Evolutionary conservation across 2,113 vertebrate species (phyloP), one percentile per base, ranked within the genome.

Genomic region (Mus spicilegus): DNA sequence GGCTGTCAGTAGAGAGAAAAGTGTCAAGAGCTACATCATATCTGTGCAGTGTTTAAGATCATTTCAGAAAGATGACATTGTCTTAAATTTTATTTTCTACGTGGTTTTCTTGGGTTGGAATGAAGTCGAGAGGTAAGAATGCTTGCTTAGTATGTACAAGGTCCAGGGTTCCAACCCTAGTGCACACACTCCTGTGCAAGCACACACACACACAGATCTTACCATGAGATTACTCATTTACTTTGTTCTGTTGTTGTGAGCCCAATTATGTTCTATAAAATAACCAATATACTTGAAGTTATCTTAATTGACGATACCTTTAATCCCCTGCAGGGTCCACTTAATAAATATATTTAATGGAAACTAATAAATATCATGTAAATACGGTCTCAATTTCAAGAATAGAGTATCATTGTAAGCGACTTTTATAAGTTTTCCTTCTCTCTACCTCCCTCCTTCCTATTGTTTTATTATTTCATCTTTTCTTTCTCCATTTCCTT

Each of bases 241-340:
- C 65, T 85, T 90, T 84, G 78, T 92, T 90, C 90, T 77, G 72
- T 92, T 84, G 82, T 94, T 90, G 86, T 73, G 72, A 90, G 67
- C 13, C n/a, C 61, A 19, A 10, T 22, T 73, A 51, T 56, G 28
- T 93, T 85, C 75, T 87, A 36, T 39, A 88, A 96, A 93, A 91
- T 67, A 86, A 9, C 58, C 14, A 84, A 28, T 77, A 81, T 39
- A 67, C 58, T 36, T 63, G n/a, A 72, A 94, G 39, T 94, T 81
- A 81, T 46, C 56, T 77, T 90, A 67, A 95, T 72, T 26, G 39
- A 17, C 75, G 73, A 78, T 80, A 65, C 9, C 67, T 67, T 93
- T 87, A 16, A 26, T n/a, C 63, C 26, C 26, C 76, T 65, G 0
- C 7, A 90, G 81, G 93, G n/a, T 42, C 84, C n/a, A 42, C 14